Evolutionary conservation across 2,888 invertebrate species (phyloP).

Genomic region (Cotesia congregata): DNA sequence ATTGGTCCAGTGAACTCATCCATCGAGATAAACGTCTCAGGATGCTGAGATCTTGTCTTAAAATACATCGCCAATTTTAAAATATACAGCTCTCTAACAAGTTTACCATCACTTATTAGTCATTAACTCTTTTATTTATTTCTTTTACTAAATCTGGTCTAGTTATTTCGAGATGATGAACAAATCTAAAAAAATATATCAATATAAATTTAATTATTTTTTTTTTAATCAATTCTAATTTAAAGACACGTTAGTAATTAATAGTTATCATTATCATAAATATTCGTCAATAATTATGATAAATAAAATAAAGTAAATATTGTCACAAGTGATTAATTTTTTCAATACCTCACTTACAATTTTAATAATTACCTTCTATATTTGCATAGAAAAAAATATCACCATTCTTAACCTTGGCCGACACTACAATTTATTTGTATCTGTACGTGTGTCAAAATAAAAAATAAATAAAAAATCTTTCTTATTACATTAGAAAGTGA

Average conservation of each 20-base stretch:
- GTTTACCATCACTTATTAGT: not conserved
- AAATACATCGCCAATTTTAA: not conserved
- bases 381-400: not conserved
- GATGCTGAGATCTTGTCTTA: not conserved
- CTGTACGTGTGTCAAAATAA: not conserved
- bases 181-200: not conserved
- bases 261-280: too few relatives aligned
- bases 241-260: not conserved
- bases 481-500: conserved; percentile 15
- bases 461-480: conserved; percentile 8
- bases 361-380: not conserved
- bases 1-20: conserved; percentile 16
- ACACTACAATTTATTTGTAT: not conserved
- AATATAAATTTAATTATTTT: not conserved
- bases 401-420: conserved; percentile 4
- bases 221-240: not conserved
- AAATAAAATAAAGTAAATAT: conserved; percentile 4
- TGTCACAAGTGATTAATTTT: not conserved
- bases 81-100: conserved; percentile 6
- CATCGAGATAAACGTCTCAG: not conserved
- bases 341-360: not conserved
- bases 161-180: not conserved
- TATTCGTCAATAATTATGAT: not conserved
- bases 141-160: not conserved
- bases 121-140: not conserved